Evolutionary conservation across 1,140 invertebrate genomes (phyloP).

Genomic region (Bicyclus anynana): DNA sequence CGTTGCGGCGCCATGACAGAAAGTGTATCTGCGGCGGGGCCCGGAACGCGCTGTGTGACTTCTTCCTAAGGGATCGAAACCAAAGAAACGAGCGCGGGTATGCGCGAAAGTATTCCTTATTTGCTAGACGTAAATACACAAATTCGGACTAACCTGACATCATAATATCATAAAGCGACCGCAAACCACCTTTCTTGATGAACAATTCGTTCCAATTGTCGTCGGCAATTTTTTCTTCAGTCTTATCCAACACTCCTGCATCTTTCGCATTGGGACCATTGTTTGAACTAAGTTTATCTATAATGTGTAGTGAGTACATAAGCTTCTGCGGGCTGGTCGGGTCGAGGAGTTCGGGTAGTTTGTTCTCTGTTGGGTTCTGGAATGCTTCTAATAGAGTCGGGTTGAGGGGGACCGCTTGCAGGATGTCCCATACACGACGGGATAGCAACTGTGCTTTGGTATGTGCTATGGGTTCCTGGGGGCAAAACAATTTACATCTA

Average conservation of each 20-base stretch:
- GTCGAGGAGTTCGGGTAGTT: slow-evolving; percentile 87
- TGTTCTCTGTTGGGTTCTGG: slow-evolving; percentile 82
- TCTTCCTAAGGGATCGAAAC: no score
- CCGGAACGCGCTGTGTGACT: no score
- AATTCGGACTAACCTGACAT: slow-evolving; percentile 83
- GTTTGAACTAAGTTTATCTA: slow-evolving; percentile 81
- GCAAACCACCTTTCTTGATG: slow-evolving; percentile 90
- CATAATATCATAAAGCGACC: slow-evolving; percentile 94
- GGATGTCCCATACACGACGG: slow-evolving; percentile 94
- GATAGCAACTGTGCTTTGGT: slow-evolving; percentile 94
- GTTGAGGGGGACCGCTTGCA: slow-evolving; percentile 93
- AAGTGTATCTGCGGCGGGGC: no score
- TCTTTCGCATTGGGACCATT: slow-evolving; percentile 47
- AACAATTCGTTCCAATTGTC: slow-evolving; percentile 87
- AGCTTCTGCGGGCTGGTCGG: slow-evolving; percentile 93
- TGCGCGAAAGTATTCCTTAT: not conserved
- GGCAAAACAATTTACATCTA: no score
- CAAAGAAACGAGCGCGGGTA: no score
- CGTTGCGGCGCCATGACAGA: no score
- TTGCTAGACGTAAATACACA: not conserved
- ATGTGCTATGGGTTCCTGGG: slow-evolving; percentile 86
- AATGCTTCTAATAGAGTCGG: slow-evolving; percentile 90
- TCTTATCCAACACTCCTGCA: slow-evolving; percentile 42
- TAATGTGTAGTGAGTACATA: slow-evolving; percentile 96
- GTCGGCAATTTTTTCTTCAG: slow-evolving; percentile 63